A percentile compares a stretch with the other conserved stretches of the same genome.
phyloP scores from a whole-genome alignment of 1,140 invertebrate genomes.

The Plectrocnemia conspersa region DNA sequence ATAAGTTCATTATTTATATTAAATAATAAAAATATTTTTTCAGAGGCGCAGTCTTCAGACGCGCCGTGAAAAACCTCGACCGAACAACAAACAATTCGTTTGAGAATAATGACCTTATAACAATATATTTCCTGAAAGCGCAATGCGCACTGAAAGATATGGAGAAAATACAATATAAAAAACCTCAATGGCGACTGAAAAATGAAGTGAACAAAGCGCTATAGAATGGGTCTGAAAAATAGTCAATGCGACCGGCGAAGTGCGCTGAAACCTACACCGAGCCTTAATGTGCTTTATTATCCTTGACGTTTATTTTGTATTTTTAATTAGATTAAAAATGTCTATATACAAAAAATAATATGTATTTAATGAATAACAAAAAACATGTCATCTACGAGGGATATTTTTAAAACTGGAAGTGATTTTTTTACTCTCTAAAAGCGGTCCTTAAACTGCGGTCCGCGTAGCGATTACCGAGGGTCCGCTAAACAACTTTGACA shows the following conservation, averaged over 20 bases:
- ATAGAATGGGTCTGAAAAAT: constrained; percentile 30
- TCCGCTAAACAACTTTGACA: too few species aligned
- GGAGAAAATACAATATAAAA: constrained; percentile 30
- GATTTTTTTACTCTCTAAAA: too few species aligned
- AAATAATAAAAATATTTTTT: constrained; percentile 2
- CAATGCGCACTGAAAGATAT: constrained; percentile 30
- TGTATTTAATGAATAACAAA: too few species aligned
- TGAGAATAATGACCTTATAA: constrained; percentile 32
- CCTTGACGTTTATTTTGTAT: too few species aligned
- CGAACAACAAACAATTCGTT: constrained; percentile 30
- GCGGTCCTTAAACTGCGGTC: too few species aligned
- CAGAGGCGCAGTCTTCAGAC: constrained; percentile 16
- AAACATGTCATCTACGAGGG: too few species aligned
- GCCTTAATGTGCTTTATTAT: constrained; percentile 8
- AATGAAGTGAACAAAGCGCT: constrained; percentile 25
- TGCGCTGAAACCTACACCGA: constrained; percentile 19
- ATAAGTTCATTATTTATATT: too few species aligned
- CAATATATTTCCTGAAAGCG: constrained; percentile 34
- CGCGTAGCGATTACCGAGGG: too few species aligned
- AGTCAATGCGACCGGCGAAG: constrained; percentile 17
- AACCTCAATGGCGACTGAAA: constrained; percentile 29
- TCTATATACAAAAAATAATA: too few species aligned
- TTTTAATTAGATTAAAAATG: too few species aligned
- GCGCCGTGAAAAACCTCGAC: constrained; percentile 23
- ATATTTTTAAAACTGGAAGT: too few species aligned